Evolutionary conservation across 2,113 vertebrate genomes (phyloP), one percentile per base, ranked within the genome.

Genomic region (Malurus alboscapulatus): DNA sequence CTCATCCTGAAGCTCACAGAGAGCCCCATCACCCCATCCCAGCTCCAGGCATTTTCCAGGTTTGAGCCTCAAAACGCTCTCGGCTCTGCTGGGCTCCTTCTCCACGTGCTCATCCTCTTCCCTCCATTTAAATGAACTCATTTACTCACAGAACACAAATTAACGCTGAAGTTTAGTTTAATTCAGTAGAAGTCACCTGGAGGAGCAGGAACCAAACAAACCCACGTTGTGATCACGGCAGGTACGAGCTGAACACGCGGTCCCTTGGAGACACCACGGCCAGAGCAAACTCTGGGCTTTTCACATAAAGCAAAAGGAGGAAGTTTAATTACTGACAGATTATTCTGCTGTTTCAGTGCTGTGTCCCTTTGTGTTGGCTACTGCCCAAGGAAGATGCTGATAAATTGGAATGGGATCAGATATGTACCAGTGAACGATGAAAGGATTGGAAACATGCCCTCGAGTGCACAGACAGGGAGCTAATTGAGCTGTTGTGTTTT

Each of bases 361-460:
- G 2, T 68, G 85, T 80, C 93, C 93, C 92, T 69, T 53, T 73
- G 74, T 54, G 58, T 54, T 94, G 93, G 92, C 93, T 54, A 24
- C 82, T 50, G 63, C 58, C 88, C 90, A 95, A 66, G 94, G 50
- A 94, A 78, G 75, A 87, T 74, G 82, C 93, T 96, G 95, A 80
- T 91, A 90, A 93, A 90, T 95, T 96, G 92, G 92, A 94, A 76
- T 76, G 82, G 79, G 67, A 96, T 94, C 93, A 95, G 94, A 90
- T 91, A 32, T 58, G 66, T 94, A 85, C 78, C 79, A 58, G 71
- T 21, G 85, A 85, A 85, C 9, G 38, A 93, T 90, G 90, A 95
- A 93, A 92, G 88, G 88, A 45, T 58, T 90, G 92, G 92, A 96
- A 96, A 80, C 51, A 6, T 90, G 93, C 88, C 92, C 88, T 83